A percentile compares a stretch with the other conserved stretches of the same genome.
Conservation (phyloP, 2,888 invertebrate genomes). For the Urechis unicinctus region DNA sequence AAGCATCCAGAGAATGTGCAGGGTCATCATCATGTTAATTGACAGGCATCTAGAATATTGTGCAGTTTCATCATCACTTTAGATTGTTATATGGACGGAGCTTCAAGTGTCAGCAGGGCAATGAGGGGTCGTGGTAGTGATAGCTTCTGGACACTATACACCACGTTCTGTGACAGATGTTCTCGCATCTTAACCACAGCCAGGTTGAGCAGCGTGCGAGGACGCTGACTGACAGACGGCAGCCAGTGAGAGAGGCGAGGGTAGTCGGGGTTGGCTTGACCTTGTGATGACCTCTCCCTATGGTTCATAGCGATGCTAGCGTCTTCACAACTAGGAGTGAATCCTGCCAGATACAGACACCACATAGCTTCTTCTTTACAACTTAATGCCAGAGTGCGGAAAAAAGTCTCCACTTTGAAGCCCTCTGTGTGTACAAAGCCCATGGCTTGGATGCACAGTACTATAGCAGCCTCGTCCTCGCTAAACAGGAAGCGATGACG, state of each 20-base stretch:
- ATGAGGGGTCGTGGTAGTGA: conserved; percentile 5
- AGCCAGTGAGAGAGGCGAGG: conserved; percentile 2
- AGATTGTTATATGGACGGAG: too few species aligned
- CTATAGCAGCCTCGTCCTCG: conserved; percentile 7
- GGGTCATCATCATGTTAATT: too few species aligned
- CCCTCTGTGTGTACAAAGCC: conserved; percentile 10
- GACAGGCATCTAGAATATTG: background rate
- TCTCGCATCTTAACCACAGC: conserved; percentile 10
- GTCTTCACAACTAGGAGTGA: conserved; percentile 6
- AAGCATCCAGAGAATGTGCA: too few species aligned
- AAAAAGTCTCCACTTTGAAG: conserved; percentile 16
- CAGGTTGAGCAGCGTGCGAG: conserved; percentile 11
- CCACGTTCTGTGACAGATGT: conserved; percentile 8
- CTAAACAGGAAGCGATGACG: conserved; percentile 5
- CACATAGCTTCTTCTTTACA: conserved; percentile 11
- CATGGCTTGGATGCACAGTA: conserved; percentile 11
- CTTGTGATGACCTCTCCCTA: background rate
- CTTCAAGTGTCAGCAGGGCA: conserved; percentile 5
- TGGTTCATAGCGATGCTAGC: conserved; percentile 2
- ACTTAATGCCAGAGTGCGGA: conserved; percentile 10
- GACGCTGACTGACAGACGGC: background rate
- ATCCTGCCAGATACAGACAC: conserved; percentile 10
- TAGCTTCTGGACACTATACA: conserved; percentile 6
- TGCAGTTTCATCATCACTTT: background rate
- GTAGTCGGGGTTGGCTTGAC: background rate